phyloP scores from a whole-genome alignment of 2,113 vertebrate genomes.

The Nyctereutes procyonoides region DNA sequence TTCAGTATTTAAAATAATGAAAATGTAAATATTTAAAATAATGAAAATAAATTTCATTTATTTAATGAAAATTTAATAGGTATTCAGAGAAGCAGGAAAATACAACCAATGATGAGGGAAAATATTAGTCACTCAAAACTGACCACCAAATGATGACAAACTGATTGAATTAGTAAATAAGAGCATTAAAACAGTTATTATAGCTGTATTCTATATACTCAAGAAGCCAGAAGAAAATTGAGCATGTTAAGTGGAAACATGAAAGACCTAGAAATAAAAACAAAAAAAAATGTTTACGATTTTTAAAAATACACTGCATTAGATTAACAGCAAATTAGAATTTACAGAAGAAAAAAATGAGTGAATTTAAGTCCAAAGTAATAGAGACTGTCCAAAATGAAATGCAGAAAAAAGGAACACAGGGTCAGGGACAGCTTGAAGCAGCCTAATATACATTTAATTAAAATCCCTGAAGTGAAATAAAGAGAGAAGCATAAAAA shows the following conservation, averaged over 20 bases:
- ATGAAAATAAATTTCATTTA: too few relatives aligned
- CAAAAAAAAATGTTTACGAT: not conserved
- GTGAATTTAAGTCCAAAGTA: not conserved
- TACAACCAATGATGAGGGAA: not conserved
- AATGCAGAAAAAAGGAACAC: not conserved
- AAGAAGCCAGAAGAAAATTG: not conserved
- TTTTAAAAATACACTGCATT: not conserved
- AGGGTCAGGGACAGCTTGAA: not conserved
- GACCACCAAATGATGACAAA: not conserved
- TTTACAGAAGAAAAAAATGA: not conserved
- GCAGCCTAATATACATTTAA: not conserved
- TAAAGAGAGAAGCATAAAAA: not conserved
- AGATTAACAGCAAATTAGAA: not conserved
- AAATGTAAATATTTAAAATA: too few relatives aligned
- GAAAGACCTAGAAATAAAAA: not conserved
- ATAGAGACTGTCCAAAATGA: not conserved
- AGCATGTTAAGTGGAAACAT: not conserved
- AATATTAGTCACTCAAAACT: not conserved
- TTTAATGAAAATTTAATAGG: not conserved
- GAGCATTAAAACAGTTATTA: not conserved
- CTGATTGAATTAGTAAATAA: not conserved
- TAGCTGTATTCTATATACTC: not conserved
- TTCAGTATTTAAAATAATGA: too few relatives aligned
- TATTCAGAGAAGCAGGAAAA: not conserved
- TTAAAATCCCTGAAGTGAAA: not conserved